Base-by-base conservation (phyloP, 2,888 invertebrate species). In the Orthosia cruda region DNA sequence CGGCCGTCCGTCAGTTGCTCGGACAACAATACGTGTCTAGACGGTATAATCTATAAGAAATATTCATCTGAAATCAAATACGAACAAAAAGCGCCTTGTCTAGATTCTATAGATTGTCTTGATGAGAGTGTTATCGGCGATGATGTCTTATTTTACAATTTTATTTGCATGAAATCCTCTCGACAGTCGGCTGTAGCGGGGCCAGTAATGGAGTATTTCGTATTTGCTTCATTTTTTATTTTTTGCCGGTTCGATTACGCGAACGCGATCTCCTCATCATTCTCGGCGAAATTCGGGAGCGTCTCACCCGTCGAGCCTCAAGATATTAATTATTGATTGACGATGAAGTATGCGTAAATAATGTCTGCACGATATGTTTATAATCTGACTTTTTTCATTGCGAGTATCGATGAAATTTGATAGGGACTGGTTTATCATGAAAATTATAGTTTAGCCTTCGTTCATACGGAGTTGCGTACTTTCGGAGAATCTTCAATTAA, bases 301-400 rank as follows among this genome's bases (percentile, higher is more conserved):
- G 94, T 95, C 95, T 95, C 92, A 92, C 89, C 93, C 93, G 93
- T 93, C 95, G 93, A 92, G 93, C 93, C 93, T 92, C 92, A 92
- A 94, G 96, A 95, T 96, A 96, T 96, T 96, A 96, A 96, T 96
- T 96, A 96, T 96, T 95, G 96, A 96, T 96, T 95, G 96, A 94
- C 94, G 96, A 96, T 96, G 94, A 95, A 91, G 91, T 91, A 92
- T 94, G 92, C 94, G 93, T 95, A 95, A 94, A 95, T 95, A 94
- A 94, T 92, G 92, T 91, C 91, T 91, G 91, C 90, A 86, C 90
- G 89, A 88, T 87, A 87, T 79, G 80, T 88, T 88, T 84, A 87
- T 85, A 85, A 88, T 90, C 89, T 91, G 89, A 90, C 91, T 91
- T 92, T 91, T 88, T 87, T 84, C 81, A 87, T 79, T 81, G 77